phyloP scores from a whole-genome alignment of 2,113 vertebrate species.

The Dendrocopos noguchii region DNA sequence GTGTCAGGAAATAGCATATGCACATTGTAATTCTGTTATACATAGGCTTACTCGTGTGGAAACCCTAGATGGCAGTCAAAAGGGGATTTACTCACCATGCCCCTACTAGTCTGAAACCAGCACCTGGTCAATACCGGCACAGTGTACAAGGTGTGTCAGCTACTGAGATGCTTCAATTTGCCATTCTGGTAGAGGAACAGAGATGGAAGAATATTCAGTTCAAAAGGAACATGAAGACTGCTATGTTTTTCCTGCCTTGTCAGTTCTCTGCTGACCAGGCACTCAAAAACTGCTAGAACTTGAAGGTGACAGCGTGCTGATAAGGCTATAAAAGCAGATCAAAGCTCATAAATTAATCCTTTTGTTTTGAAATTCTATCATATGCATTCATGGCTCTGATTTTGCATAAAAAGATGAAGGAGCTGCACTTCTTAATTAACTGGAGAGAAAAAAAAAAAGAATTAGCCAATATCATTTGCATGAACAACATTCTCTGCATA shows the following conservation, averaged over 20 bases:
- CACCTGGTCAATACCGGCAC: background rate
- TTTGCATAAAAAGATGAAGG: constrained; percentile 32
- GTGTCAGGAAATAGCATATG: background rate
- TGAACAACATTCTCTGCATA: background rate
- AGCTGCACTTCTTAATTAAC: constrained; percentile 31
- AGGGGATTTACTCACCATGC: background rate
- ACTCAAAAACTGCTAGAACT: background rate
- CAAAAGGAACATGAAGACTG: background rate
- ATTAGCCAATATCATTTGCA: constrained; percentile 7
- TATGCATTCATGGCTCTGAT: background rate
- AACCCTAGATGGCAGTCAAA: background rate
- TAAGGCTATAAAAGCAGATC: background rate
- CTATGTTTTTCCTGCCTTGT: background rate
- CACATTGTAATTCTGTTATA: background rate
- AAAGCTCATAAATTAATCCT: background rate
- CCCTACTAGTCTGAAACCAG: background rate
- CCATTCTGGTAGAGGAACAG: background rate
- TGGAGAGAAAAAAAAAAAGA: background rate
- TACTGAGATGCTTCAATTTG: background rate
- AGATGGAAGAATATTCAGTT: background rate
- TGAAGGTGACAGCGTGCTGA: background rate
- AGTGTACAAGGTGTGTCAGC: background rate
- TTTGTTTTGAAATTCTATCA: constrained; percentile 1
- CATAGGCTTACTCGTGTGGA: background rate
- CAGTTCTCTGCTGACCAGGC: background rate